Conservation (phyloP, 2,888 invertebrate species). For the Synergus umbraculus region DNA sequence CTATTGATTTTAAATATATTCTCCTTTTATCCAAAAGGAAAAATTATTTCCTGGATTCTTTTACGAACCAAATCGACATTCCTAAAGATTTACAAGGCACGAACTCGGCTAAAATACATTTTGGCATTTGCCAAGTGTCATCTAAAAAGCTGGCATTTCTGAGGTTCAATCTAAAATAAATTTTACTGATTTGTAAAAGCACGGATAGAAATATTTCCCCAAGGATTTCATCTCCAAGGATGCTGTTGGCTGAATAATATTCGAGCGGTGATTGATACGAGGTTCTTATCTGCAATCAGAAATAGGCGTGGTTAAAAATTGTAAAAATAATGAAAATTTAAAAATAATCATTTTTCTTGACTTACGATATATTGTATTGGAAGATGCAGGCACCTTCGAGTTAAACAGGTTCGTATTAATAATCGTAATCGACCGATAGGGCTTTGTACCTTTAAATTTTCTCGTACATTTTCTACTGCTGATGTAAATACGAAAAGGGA, state of each 20-base stretch:
- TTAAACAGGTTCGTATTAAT: constrained; percentile 78
- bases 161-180: constrained; percentile 79
- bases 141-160: constrained; percentile 82
- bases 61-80: constrained; percentile 79
- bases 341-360: constrained; percentile 27
- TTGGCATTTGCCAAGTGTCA: constrained; percentile 81
- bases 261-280: constrained; percentile 64
- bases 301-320: constrained; percentile 9
- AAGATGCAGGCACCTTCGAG: constrained; percentile 79
- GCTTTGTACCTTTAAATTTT: constrained; percentile 76
- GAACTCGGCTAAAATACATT: constrained; percentile 79
- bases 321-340: constrained; percentile 25
- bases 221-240: constrained; percentile 83
- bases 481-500: constrained; percentile 75
- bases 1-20: neutral
- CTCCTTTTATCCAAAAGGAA: neutral
- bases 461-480: constrained; percentile 77
- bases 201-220: constrained; percentile 81
- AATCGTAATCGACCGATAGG: constrained; percentile 78
- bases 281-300: constrained; percentile 62
- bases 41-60: neutral
- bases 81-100: constrained; percentile 83
- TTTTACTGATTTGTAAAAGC: constrained; percentile 78
- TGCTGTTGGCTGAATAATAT: constrained; percentile 75
- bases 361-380: constrained; percentile 78